A percentile compares a stretch with the other conserved stretches of the same genome.
Conservation (phyloP, 2,888 invertebrate species). For the Pedicia rivosa region DNA sequence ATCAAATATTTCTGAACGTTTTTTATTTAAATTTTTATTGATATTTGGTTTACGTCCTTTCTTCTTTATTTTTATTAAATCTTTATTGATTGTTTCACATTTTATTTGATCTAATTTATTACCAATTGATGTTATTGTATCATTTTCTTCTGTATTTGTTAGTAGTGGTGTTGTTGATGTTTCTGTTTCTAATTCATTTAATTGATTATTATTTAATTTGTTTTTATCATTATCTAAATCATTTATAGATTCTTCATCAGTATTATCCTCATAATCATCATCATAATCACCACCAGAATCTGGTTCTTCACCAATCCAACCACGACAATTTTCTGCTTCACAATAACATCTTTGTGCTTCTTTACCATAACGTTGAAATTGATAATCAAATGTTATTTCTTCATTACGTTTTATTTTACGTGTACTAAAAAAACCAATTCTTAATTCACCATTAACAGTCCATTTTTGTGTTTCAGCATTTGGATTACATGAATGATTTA, state of each 20-base stretch:
- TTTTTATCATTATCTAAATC: slow-evolving; percentile 49
- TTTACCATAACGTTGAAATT: slow-evolving; percentile 92
- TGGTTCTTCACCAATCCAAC: slow-evolving; percentile 88
- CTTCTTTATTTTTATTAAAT: slow-evolving; percentile 28
- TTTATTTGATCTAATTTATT: background rate
- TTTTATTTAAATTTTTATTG: slow-evolving; percentile 32
- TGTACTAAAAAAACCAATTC: slow-evolving; percentile 94
- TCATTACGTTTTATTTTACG: slow-evolving; percentile 69
- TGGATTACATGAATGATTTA: slow-evolving; percentile 98
- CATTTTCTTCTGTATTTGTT: background rate
- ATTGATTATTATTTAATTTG: slow-evolving; percentile 33
- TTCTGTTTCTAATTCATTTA: slow-evolving; percentile 24
- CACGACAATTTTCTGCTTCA: slow-evolving; percentile 75
- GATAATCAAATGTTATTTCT: slow-evolving; percentile 97
- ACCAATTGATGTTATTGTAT: background rate
- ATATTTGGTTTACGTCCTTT: slow-evolving; percentile 22
- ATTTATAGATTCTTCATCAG: slow-evolving; percentile 28
- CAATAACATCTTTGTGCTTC: slow-evolving; percentile 95
- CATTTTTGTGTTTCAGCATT: slow-evolving; percentile 98
- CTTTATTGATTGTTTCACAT: slow-evolving; percentile 9
- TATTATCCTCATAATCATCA: slow-evolving; percentile 33
- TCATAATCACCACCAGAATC: slow-evolving; percentile 49
- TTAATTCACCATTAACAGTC: slow-evolving; percentile 82
- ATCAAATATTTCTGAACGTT: slow-evolving; percentile 37
- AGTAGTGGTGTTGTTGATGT: background rate